A percentile compares a stretch with the other conserved stretches of the same genome.
Conservation (phyloP, 2,888 invertebrate species). For the Creontiades dilutus region DNA sequence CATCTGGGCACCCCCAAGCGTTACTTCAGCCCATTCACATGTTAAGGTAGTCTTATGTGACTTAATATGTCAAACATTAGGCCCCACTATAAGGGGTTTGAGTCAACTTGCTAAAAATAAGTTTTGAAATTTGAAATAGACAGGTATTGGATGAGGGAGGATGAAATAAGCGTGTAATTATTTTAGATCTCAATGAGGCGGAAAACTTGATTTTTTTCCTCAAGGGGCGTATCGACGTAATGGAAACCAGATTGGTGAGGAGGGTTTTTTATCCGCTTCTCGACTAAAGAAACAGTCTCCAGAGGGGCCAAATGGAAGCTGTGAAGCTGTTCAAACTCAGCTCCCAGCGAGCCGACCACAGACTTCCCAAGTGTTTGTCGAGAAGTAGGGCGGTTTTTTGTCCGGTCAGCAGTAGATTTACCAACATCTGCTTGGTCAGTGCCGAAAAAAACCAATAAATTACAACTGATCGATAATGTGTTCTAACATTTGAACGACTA, state of each 20-base stretch:
- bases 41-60: no score
- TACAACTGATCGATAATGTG: no score
- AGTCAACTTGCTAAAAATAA: no score
- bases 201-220: not conserved
- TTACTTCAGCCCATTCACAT: no score
- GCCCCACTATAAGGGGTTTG: no score
- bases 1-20: no score
- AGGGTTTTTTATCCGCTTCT: not conserved
- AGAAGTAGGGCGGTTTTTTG: not conserved
- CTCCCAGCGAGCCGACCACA: not conserved
- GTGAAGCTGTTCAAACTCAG: not conserved
- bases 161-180: not conserved
- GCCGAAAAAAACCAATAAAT: not conserved
- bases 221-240: slow-evolving; percentile 1
- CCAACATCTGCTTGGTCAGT: not conserved
- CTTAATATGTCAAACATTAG: no score
- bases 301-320: not conserved
- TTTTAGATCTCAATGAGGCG: not conserved
- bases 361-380: not conserved
- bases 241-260: slow-evolving; percentile 10
- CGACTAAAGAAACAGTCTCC: not conserved
- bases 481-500: no score
- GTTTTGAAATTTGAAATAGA: no score
- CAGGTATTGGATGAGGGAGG: not conserved
- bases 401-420: not conserved